A percentile compares a stretch with the other conserved stretches of the same genome.
These are phyloP conservation scores for Nestor notabilis DNA, from an alignment of 2,113 vertebrate genomes.

Conservation along the genomic window DNA sequence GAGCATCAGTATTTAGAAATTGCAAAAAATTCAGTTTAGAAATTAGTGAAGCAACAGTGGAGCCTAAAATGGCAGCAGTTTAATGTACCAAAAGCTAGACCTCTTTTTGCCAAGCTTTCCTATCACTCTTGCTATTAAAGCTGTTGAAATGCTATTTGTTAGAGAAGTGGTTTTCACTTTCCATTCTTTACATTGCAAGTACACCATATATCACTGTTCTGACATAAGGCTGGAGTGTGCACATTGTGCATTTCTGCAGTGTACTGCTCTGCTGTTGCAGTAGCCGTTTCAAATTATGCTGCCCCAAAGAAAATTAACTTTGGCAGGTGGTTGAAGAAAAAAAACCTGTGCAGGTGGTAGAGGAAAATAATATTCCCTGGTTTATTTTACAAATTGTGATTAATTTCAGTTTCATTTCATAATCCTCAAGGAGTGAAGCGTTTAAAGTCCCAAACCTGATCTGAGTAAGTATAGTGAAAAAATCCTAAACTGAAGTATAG, in stretches of 20 bases:
- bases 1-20: not conserved
- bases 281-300: not conserved
- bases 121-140: not conserved
- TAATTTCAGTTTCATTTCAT: slow-evolving; percentile 49
- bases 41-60: not conserved
- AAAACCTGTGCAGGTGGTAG: slow-evolving; percentile 37
- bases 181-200: not conserved
- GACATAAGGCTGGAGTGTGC: not conserved
- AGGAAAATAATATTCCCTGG: not conserved
- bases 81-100: not conserved
- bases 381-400: slow-evolving; percentile 41
- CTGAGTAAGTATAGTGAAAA: not conserved
- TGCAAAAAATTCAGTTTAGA: not conserved
- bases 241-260: not conserved
- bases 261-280: not conserved
- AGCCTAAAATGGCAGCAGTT: not conserved
- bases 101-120: not conserved
- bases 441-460: not conserved
- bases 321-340: not conserved
- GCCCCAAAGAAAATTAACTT: slow-evolving; percentile 17
- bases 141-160: not conserved
- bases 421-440: slow-evolving; percentile 7
- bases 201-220: not conserved
- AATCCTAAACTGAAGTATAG: not conserved
- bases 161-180: not conserved